phyloP scores from a whole-genome alignment of 2,113 vertebrate genomes.

The Archilochus colubris region DNA sequence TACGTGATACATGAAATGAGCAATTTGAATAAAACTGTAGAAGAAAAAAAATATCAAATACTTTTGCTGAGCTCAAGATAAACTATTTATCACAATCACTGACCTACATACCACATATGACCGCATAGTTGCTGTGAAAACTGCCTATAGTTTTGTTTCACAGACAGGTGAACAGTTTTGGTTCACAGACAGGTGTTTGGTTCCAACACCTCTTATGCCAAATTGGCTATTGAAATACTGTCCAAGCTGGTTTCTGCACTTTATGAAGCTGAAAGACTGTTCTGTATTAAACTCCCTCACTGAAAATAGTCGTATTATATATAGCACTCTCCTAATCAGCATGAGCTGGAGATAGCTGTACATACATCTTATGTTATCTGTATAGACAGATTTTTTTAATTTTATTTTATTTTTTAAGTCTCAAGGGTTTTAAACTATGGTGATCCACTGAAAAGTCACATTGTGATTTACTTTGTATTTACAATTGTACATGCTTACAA shows the following conservation, averaged over 20 bases:
- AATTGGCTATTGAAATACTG: background rate
- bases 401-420: background rate
- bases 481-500: background rate
- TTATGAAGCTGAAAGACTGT: background rate
- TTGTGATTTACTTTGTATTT: background rate
- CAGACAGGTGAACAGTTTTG: background rate
- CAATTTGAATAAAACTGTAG: background rate
- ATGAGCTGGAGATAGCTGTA: background rate
- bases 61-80: background rate
- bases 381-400: background rate
- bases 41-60: background rate
- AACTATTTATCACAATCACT: background rate
- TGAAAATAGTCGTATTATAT: background rate
- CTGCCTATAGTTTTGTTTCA: background rate
- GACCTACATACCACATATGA: background rate
- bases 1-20: fast-evolving
- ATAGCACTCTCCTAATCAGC: background rate
- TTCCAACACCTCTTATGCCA: background rate
- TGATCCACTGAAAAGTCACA: background rate
- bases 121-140: background rate
- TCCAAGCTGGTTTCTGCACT: background rate
- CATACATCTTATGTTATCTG: background rate
- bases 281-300: background rate
- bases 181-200: background rate
- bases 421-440: background rate